Conservation (phyloP, 37 sponge, comb jelly and placozoan species). For the Beroe ovata region DNA sequence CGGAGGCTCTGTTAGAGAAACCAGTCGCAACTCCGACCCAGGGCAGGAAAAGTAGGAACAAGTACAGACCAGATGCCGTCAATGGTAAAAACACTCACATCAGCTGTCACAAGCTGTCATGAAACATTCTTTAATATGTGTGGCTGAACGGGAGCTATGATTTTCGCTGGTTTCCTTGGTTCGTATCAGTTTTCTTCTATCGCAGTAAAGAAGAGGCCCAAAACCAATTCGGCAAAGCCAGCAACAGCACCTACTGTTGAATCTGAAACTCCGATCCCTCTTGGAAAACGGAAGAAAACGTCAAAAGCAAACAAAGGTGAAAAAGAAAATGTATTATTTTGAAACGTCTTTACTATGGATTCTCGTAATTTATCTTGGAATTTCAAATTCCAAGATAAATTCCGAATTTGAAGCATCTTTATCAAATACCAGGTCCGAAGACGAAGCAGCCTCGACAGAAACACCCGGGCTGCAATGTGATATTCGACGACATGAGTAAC, state of each 20-base stretch:
- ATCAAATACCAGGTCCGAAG: not conserved
- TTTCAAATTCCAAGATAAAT: not conserved
- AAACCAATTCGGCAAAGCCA: not conserved
- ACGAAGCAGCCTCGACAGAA: not conserved
- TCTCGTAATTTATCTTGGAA: not conserved
- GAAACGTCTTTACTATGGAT: no score
- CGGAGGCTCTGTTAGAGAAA: conserved; percentile 27
- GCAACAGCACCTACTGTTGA: not conserved
- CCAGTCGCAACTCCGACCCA: conserved; percentile 45
- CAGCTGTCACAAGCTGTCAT: no score
- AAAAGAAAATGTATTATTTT: no score
- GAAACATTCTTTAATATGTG: no score
- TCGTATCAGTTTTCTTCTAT: no score
- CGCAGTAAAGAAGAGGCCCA: not conserved
- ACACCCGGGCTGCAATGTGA: conserved; percentile 12
- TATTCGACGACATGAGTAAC: conserved; percentile 31
- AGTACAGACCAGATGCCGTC: conserved; percentile 8
- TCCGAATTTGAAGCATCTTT: not conserved
- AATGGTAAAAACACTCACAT: no score
- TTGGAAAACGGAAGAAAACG: not conserved
- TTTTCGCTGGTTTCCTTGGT: no score
- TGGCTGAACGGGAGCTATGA: no score
- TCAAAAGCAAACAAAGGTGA: not conserved
- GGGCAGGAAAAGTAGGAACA: conserved; percentile 8
- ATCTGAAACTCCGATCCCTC: not conserved